Conservation (phyloP, 2,797 vertebrate species). For the Cyprinodon diabolis region DNA sequence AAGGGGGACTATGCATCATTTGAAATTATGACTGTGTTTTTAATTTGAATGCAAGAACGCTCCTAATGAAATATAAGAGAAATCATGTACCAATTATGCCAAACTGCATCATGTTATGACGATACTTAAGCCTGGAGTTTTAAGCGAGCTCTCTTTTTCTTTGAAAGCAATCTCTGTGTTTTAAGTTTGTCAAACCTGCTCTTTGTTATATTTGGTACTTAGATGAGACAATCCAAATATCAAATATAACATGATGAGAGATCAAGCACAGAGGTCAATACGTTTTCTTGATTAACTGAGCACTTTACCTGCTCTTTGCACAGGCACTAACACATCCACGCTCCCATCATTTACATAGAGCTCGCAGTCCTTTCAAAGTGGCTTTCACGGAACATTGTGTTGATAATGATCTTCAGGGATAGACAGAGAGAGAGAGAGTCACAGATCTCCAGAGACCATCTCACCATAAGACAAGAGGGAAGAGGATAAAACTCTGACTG, state of each 20-base stretch:
- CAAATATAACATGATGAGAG: constrained; percentile 12
- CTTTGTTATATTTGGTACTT: constrained; percentile 11
- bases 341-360: constrained; percentile 77
- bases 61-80: not conserved
- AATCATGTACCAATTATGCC: not conserved
- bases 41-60: constrained; percentile 2
- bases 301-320: constrained; percentile 69
- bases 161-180: not conserved
- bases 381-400: constrained; percentile 82
- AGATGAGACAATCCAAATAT: constrained; percentile 12
- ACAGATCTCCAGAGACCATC: constrained; percentile 82
- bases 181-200: constrained; percentile 6
- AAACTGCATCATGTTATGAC: not conserved
- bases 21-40: constrained; percentile 1
- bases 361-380: constrained; percentile 81
- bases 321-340: constrained; percentile 36
- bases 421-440: constrained; percentile 67
- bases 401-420: constrained; percentile 79
- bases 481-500: constrained; percentile 79
- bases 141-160: not conserved
- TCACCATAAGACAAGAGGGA: constrained; percentile 78
- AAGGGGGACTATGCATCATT: constrained; percentile 4
- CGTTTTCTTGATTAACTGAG: constrained; percentile 74
- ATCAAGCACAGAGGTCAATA: constrained; percentile 36
- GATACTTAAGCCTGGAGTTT: not conserved